These are phyloP conservation scores for Catharus ustulatus DNA, from an alignment of 2,797 vertebrate species.

Conservation along the genomic window DNA sequence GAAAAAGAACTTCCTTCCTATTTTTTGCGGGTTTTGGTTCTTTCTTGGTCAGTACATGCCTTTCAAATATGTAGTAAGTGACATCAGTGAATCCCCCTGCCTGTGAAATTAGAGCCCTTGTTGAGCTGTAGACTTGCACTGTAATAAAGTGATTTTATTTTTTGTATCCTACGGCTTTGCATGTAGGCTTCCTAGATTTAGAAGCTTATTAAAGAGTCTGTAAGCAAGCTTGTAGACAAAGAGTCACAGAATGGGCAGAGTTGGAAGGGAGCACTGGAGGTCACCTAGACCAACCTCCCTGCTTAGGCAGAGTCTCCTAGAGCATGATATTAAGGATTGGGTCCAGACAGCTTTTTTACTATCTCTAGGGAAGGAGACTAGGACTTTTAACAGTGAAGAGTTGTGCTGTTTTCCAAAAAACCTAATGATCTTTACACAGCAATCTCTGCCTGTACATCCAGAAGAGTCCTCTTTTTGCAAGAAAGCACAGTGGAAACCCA, in stretches of 20 bases:
- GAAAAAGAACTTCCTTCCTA: background rate
- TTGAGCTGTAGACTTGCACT: background rate
- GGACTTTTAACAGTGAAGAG: background rate
- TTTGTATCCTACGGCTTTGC: background rate
- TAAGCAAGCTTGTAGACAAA: background rate
- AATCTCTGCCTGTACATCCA: background rate
- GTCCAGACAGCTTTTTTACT: background rate
- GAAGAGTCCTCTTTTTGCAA: background rate
- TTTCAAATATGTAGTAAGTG: background rate
- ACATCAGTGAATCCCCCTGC: background rate
- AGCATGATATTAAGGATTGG: background rate
- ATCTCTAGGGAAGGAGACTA: background rate
- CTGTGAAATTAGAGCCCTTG: background rate
- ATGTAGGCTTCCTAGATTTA: background rate
- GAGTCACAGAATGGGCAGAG: background rate
- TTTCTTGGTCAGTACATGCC: background rate
- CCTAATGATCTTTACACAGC: background rate
- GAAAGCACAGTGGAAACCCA: background rate
- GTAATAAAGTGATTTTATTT: background rate
- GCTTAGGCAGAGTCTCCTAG: background rate
- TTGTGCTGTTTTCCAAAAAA: background rate
- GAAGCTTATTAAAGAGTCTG: background rate
- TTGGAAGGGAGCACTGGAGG: background rate
- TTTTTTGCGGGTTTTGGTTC: background rate
- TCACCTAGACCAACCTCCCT: background rate